A percentile compares a stretch with the other conserved stretches of the same genome.
phyloP scores from a whole-genome alignment of 2,797 vertebrate species.

The Benthosema pterotum region DNA sequence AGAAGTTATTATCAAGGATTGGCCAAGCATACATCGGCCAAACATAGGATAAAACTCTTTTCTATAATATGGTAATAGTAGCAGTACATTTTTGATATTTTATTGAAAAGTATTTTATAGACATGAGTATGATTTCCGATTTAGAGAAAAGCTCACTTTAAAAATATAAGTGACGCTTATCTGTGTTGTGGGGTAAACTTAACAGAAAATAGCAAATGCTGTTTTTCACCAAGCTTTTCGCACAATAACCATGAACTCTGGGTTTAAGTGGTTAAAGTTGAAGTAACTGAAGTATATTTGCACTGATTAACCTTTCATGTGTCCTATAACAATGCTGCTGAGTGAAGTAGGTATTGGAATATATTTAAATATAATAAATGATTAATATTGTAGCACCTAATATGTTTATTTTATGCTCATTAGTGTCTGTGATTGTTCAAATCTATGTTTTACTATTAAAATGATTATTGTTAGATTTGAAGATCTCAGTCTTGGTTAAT shows the following conservation, averaged over 20 bases:
- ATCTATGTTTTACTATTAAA: slow-evolving; percentile 6
- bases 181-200: too few species aligned
- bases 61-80: neutral
- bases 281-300: slow-evolving; percentile 11
- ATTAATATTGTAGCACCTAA: slow-evolving; percentile 14
- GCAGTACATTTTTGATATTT: too few species aligned
- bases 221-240: too few species aligned
- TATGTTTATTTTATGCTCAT: slow-evolving; percentile 9
- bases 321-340: slow-evolving; percentile 1
- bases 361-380: slow-evolving; percentile 15
- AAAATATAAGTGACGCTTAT: slow-evolving; percentile 31
- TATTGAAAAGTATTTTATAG: slow-evolving; percentile 23
- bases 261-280: slow-evolving; percentile 1
- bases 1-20: too few species aligned
- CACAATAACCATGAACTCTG: too few species aligned
- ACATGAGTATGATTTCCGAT: slow-evolving; percentile 11
- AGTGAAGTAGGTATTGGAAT: slow-evolving; percentile 15
- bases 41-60: neutral
- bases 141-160: neutral
- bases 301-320: slow-evolving; percentile 27
- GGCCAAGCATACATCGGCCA: too few species aligned
- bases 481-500: slow-evolving; percentile 23
- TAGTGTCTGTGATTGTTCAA: slow-evolving; percentile 20
- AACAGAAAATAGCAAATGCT: too few species aligned
- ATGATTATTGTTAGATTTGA: slow-evolving; percentile 13